Evolutionary conservation across 2,888 invertebrate genomes (phyloP), one percentile per base, ranked within the genome.

Genomic region (Netelia inedita): DNA sequence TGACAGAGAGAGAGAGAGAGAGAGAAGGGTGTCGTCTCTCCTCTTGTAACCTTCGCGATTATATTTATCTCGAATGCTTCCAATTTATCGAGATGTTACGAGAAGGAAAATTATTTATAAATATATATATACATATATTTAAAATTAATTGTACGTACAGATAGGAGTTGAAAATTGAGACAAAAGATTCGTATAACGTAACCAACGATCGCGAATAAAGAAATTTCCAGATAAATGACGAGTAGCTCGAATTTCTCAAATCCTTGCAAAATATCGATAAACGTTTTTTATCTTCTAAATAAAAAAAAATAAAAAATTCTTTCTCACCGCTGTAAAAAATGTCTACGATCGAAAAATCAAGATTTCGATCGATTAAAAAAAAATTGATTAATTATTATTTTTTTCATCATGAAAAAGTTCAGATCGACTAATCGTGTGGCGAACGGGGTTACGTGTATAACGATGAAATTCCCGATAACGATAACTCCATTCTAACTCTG

Each of bases 381-480:
- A 65, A 79, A 63, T 14, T 21, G n/a, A 1, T 23, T 9, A 19
- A 1, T 57, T 9, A n/a, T n/a, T n/a, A n/a, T n/a, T 57, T 9
- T n/a, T 57, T 9, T 8, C 5, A 55, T 23, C 53, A 1, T n/a
- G 23, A 41, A 73, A 41, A 41, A 50, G 59, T 73, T 21, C 1
- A 66, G 43, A 50, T 23, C 23, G 72, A 84, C 81, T 78, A 81
- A 81, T 84, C 63, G 19, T 46, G 14, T 0, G 50, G 21, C 10
- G 11, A 23, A 2, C 23, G 28, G 69, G 53, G 16, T 71, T 55
- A 46, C 78, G 69, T 28, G 41, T 28, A 2, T 2, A 10, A 11
- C 14, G n/a, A 16, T 43, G n/a, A 69, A 69, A 69, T 53, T 19
- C 53, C 35, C 73, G 84, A 84, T 80, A 80, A 80, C 73, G 84